Conservation (phyloP, 2,888 invertebrate species). For the Chaitophorus viminalis region DNA sequence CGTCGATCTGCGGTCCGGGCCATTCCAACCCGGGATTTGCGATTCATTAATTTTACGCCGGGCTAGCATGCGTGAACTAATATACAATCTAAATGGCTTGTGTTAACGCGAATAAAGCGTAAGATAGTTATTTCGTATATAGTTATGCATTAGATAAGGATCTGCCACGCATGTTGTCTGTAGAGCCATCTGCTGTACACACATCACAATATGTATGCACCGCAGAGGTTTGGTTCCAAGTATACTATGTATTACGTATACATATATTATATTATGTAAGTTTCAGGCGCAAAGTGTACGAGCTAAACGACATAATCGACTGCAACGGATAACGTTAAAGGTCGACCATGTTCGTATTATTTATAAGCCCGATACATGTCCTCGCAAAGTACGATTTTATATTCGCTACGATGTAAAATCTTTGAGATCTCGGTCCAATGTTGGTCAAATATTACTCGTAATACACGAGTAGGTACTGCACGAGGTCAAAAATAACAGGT, state of each 20-base stretch:
- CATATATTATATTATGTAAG: background rate
- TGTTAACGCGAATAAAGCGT: slow-evolving; percentile 9
- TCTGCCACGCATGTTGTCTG: background rate
- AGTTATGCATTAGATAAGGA: background rate
- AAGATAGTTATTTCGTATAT: background rate
- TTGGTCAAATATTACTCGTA: background rate
- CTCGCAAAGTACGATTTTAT: too few species aligned
- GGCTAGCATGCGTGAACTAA: background rate
- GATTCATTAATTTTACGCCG: background rate
- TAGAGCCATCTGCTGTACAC: background rate
- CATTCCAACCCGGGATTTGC: too few species aligned
- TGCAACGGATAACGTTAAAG: background rate
- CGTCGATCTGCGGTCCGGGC: too few species aligned
- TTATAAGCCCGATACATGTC: too few species aligned
- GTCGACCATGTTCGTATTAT: background rate
- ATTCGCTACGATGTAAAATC: too few species aligned
- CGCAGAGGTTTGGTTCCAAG: too few species aligned
- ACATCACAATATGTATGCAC: background rate
- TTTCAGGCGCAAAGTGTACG: background rate
- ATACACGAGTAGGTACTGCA: background rate
- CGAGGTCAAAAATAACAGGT: background rate
- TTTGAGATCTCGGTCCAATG: too few species aligned
- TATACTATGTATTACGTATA: too few species aligned
- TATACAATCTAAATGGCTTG: background rate
- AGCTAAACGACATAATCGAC: background rate